Conservation (phyloP, 30 jellyfish, hydroid and myxozoan genomes). For the Aurelia coerulea region DNA sequence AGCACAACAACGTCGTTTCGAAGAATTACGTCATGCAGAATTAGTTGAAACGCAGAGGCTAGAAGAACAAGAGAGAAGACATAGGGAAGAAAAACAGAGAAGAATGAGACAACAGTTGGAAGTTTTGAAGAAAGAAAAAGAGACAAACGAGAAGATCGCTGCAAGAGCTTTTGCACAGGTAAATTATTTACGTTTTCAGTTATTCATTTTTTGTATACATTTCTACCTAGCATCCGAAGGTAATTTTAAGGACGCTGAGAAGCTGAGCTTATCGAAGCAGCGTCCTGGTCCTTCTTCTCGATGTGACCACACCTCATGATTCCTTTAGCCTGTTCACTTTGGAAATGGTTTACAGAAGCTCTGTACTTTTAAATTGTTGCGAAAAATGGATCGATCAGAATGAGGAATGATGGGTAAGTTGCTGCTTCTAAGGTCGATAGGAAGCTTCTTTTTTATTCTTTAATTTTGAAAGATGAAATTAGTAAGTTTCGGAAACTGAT, state of each 20-base stretch:
- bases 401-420: too few species aligned
- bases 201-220: neutral
- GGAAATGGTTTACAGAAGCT: neutral
- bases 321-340: neutral
- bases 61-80: conserved; percentile 97
- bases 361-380: too few species aligned
- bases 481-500: too few species aligned
- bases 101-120: conserved; percentile 95
- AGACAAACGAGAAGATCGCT: conserved; percentile 86
- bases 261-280: too few species aligned
- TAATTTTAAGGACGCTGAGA: too few species aligned
- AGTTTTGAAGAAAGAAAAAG: conserved; percentile 85
- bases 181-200: neutral
- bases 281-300: too few species aligned
- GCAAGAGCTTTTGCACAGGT: conserved; percentile 99
- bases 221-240: too few species aligned
- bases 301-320: too few species aligned
- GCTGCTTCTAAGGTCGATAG: too few species aligned
- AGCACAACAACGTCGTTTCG: conserved; percentile 95
- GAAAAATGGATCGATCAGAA: too few species aligned
- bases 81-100: conserved; percentile 94
- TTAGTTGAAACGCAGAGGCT: conserved; percentile 91
- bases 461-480: too few species aligned
- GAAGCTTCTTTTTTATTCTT: too few species aligned
- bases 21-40: conserved; percentile 94